Conservation (phyloP, 2,888 invertebrate genomes). For the Drosophila birchii region DNA sequence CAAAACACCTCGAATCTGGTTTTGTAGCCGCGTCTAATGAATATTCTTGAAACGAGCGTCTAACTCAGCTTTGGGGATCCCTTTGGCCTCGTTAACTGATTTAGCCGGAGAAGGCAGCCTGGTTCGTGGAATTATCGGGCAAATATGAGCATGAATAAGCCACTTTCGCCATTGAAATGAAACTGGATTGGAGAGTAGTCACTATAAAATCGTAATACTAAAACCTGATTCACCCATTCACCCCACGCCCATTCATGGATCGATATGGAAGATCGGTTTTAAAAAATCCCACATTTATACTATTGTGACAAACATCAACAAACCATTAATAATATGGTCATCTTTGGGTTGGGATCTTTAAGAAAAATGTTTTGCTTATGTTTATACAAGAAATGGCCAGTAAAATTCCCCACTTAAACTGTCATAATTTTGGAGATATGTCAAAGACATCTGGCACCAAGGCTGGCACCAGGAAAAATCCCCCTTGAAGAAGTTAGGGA, state of each 20-base stretch:
- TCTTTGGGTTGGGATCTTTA: background rate
- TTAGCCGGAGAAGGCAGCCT: slow-evolving; percentile 48
- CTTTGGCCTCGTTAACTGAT: slow-evolving; percentile 44
- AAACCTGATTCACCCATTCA: slow-evolving; percentile 17
- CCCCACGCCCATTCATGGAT: slow-evolving; percentile 30
- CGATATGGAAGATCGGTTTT: slow-evolving; percentile 5
- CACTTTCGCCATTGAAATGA: slow-evolving; percentile 25
- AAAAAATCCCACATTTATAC: slow-evolving; percentile 3
- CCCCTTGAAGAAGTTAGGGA: slow-evolving; percentile 4
- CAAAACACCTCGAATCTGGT: slow-evolving; percentile 58
- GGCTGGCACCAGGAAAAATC: slow-evolving; percentile 10
- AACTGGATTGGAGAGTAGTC: slow-evolving; percentile 29
- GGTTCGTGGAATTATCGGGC: slow-evolving; percentile 47
- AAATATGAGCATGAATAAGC: slow-evolving; percentile 51
- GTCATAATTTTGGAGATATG: background rate
- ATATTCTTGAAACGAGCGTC: slow-evolving; percentile 48
- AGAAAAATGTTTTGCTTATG: background rate
- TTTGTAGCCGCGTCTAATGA: slow-evolving; percentile 63
- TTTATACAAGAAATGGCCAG: background rate
- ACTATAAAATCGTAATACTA: background rate
- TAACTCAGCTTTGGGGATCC: slow-evolving; percentile 54
- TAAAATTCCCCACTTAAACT: slow-evolving; percentile 1
- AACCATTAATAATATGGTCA: background rate
- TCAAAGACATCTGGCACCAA: slow-evolving; percentile 5
- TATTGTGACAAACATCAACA: slow-evolving; percentile 6